Evolutionary conservation across 2,888 invertebrate genomes (phyloP).

Genomic region (Entomobrya proxima): DNA sequence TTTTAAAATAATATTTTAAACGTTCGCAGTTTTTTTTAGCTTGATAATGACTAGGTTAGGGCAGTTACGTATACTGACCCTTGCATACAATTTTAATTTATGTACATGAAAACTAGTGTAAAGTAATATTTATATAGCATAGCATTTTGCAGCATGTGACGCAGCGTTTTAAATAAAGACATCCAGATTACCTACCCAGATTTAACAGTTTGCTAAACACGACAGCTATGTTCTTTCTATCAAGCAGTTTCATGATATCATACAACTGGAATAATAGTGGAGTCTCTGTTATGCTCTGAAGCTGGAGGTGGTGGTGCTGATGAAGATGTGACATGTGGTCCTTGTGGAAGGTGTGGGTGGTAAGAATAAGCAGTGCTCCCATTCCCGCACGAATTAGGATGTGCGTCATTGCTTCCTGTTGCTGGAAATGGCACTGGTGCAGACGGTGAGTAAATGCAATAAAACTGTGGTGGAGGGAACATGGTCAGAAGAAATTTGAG

Average conservation of each 20-base stretch:
- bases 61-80: too few species aligned
- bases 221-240: neutral
- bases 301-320: neutral
- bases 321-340: neutral
- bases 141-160: too few species aligned
- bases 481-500: constrained; percentile 19
- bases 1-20: too few species aligned
- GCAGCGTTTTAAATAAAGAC: too few species aligned
- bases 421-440: neutral
- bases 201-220: too few species aligned
- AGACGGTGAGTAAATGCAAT: constrained; percentile 47
- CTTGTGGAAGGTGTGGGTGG: neutral
- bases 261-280: constrained; percentile 7
- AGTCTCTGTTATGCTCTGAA: constrained; percentile 7
- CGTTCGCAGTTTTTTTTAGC: too few species aligned
- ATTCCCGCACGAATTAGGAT: too few species aligned
- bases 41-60: too few species aligned
- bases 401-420: neutral
- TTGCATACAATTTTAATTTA: too few species aligned
- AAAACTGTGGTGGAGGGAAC: constrained; percentile 49
- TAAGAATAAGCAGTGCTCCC: neutral
- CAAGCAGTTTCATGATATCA: neutral
- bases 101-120: too few species aligned
- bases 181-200: too few species aligned
- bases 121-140: too few species aligned